phyloP scores from a whole-genome alignment of 37 sponge, comb jelly and placozoan species.

The Halichondria panicea region DNA sequence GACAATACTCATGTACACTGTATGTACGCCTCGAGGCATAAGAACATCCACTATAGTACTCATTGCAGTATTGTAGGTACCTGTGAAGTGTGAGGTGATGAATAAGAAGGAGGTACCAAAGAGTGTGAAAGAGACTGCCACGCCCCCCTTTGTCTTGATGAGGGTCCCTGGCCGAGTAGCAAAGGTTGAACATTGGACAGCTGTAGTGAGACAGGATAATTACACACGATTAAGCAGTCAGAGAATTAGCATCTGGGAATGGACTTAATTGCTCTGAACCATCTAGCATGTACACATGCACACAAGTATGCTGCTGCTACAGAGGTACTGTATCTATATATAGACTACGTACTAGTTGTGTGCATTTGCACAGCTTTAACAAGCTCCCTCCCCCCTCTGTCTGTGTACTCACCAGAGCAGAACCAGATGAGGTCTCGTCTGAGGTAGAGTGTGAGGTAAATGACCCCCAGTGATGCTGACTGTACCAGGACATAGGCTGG shows the following conservation, averaged over 20 bases:
- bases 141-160: constrained; percentile 88
- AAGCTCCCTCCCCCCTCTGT: background rate
- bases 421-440: constrained; percentile 91
- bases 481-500: constrained; percentile 77
- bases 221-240: no score
- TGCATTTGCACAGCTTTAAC: no score
- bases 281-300: no score
- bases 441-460: constrained; percentile 71
- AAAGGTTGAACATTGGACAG: constrained; percentile 41
- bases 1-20: background rate
- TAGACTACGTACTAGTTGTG: no score
- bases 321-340: no score
- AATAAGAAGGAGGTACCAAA: constrained; percentile 93
- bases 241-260: no score
- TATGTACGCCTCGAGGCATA: background rate
- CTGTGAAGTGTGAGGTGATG: constrained; percentile 89
- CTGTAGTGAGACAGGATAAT: background rate
- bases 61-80: constrained; percentile 16
- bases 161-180: constrained; percentile 69
- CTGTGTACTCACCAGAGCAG: constrained; percentile 63
- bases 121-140: constrained; percentile 71
- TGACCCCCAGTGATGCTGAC: constrained; percentile 62
- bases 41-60: background rate
- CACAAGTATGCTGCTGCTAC: no score
- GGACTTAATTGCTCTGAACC: no score